Base-by-base conservation (phyloP, 2,888 invertebrate genomes). In the Drosophila siamana region DNA sequence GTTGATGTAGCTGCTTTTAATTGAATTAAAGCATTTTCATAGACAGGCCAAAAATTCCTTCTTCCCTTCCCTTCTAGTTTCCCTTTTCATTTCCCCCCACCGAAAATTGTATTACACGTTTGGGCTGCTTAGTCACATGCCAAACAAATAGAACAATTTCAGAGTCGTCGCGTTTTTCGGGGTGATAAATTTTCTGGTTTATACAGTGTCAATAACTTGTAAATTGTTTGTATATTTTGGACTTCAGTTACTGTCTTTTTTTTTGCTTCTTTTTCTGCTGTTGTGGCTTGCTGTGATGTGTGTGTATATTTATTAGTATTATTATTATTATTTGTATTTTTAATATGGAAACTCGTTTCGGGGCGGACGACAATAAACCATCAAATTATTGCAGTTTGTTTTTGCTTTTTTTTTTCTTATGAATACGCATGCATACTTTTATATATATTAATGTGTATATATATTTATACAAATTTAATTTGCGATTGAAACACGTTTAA, bases 171-270 rank as follows among this genome's bases (percentile, higher is more conserved):
- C 16, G 8, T 57, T 62, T 44, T 19, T 19, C 3, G 19, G 3
- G 19, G 19, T 3, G 13, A 11, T 28, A n/a, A 24, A 44, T 54
- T 50, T 52, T 52, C 13, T 22, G 24, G 15, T 60, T 57, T 16
- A 41, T 69, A 59, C 75, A 76, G 71, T 88, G 84, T 88, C 88
- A 84, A 86, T 84, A 84, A 84, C 84, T 88, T 86, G 68, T 74
- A 75, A 84, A 84, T 78, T 68, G 71, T 62, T 64, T 61, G 50
- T 38, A 38, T 50, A 40, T 65, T 66, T 50, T 28, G n/a, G n/a
- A n/a, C n/a, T 74, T 82, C 52, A 71, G 54, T 76, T 83, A 69
- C 56, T 22, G n/a, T n/a, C n/a, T n/a, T n/a, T n/a, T n/a, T n/a
- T n/a, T n/a, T n/a, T n/a, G n/a, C n/a, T 19, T 19, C 2, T 19